Base-by-base conservation (phyloP, 2,797 vertebrate genomes). In the Hoplostethus mediterraneus region DNA sequence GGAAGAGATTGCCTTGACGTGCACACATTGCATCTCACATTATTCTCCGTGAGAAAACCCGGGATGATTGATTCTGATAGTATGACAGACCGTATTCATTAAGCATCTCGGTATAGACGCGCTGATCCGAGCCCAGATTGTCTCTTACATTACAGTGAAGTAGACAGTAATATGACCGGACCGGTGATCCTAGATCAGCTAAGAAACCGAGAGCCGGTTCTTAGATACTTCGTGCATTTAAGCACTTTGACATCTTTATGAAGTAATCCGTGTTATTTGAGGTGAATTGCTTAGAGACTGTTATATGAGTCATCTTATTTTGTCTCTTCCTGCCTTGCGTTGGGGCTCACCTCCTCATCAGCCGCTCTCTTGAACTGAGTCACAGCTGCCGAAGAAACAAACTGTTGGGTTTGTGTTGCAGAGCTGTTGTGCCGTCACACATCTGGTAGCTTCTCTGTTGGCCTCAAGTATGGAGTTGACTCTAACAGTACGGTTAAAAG, bases 1-100 rank as follows among this genome's bases (percentile, higher is more conserved):
- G 85, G 81, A 67, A 87, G 75, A 85, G 88, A 91, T 90, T 89
- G 88, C 81, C 83, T 88, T 83, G 80, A 92, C 87, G 87, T 85
- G 77, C 84, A 87, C 84, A 71, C 82, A 84, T 67, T 77, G 83
- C 81, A 87, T 92, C 88, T 75, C 84, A 73, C 87, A 79, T 88
- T 87, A 77, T 88, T 90, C 86, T 83, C 45, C 0, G 33, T 63
- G 82, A 85, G 75, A 79, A 89, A 78, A 77, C 71, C 71, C 45
- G 48, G 79, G 86, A 80, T 83, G 82, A 89, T 88, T 90, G 89
- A 90, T 89, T 88, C 85, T 81, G 61, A 58, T n/a, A 87, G 80
- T 79, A 84, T 85, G 89, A 86, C 82, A 81, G 89, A 86, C 88
- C 80, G 87, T 85, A 85, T 87, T 78, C 87, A 88, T 87, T 70